Base-by-base conservation (phyloP, 2,888 invertebrate genomes). In the Sesia bembeciformis region DNA sequence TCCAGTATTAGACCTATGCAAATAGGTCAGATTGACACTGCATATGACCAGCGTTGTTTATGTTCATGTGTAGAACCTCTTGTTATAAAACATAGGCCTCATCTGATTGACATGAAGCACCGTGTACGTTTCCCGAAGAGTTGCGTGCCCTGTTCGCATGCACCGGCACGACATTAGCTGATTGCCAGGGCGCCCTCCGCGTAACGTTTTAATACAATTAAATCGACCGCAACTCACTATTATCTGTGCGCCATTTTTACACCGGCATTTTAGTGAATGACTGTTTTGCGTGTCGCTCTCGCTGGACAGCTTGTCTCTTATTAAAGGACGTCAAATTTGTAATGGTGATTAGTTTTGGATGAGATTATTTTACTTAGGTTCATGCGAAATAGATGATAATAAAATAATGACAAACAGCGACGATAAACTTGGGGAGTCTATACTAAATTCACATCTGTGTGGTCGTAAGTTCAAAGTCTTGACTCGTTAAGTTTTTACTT, bases 191-290 rank as follows among this genome's bases (percentile, higher is more conserved):
- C 81, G 75, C 82, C 78, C 76, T 74, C 78, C 67, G 76, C 81
- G 78, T 81, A 82, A 81, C 85, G 83, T 85, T 88, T 88, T 88
- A 88, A 88, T 88, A 84, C 87, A 86, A 87, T 88, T 88, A 88
- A 85, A 85, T 84, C 75, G 79, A 85, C 82, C 76, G 71, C 76
- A 74, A 68, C 66, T 76, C 70, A 72, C 77, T 78, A 81, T 82
- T 85, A 85, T 79, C 77, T 73, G 70, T 74, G 71, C 78, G 84
- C 80, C 82, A 82, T 82, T 84, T 82, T 81, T 79, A 71, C 77
- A 73, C 78, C 76, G 78, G 76, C 73, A 78, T 76, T 81, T 82
- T 77, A 74, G 73, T 70, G 77, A 85, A 87, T 71, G 85, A 85
- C 80, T 76, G 70, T 79, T 84, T 87, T 76, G 87, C 87, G 85